These are phyloP conservation scores for Nothocercus julius DNA, from an alignment of 2,113 vertebrate species.

Conservation along the genomic window DNA sequence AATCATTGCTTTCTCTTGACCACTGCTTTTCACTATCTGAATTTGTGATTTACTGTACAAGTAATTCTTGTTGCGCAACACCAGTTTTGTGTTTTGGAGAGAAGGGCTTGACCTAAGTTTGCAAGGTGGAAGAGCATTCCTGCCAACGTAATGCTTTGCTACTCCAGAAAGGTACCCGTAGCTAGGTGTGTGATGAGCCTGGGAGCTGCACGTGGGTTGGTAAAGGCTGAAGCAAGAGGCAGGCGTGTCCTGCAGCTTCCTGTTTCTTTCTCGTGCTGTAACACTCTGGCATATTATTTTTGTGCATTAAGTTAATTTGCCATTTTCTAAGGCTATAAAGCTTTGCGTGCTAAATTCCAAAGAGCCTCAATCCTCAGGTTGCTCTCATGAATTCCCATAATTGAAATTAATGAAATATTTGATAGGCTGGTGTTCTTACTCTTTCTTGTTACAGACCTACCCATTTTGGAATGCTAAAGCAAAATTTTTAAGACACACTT, in stretches of 20 bases:
- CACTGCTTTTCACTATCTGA: neutral
- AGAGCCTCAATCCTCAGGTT: neutral
- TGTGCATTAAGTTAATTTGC: neutral
- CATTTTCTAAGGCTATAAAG: neutral
- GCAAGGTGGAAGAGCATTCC: neutral
- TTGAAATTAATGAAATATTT: neutral
- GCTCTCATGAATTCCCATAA: neutral
- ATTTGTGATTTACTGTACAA: neutral
- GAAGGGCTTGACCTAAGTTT: neutral
- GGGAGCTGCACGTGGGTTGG: neutral
- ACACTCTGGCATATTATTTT: neutral
- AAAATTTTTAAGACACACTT: fast-evolving
- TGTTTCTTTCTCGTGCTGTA: neutral
- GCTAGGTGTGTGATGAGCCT: neutral
- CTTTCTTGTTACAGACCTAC: neutral
- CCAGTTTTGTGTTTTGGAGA: neutral
- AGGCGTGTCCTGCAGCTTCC: neutral
- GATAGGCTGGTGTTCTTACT: neutral
- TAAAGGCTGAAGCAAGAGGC: neutral
- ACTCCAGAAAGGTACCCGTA: neutral
- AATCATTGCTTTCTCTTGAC: neutral
- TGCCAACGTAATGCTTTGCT: neutral
- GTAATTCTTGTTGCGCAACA: neutral
- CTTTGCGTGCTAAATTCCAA: neutral
- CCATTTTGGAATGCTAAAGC: neutral